These are phyloP conservation scores for Hestina assimilis DNA, from an alignment of 1,140 invertebrate species.

Conservation along the genomic window DNA sequence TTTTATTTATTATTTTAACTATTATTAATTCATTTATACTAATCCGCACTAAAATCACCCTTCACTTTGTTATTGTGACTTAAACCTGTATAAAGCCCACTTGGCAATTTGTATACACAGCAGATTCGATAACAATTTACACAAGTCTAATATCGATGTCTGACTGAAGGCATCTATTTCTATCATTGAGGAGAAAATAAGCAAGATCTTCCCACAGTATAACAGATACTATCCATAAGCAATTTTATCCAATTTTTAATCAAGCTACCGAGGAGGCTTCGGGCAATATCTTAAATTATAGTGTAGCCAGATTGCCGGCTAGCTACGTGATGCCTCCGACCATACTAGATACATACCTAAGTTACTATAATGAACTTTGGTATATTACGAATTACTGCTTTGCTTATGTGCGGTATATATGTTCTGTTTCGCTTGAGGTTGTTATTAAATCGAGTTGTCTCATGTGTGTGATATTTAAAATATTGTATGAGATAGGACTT, in stretches of 20 bases:
- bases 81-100: too few relatives aligned
- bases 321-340: conserved; percentile 43
- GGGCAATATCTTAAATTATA: conserved; percentile 67
- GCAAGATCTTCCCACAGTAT: conserved; percentile 18
- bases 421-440: too few relatives aligned
- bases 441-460: too few relatives aligned
- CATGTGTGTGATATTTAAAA: too few relatives aligned
- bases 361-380: too few relatives aligned
- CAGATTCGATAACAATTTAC: conserved; percentile 4
- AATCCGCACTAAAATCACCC: too few relatives aligned
- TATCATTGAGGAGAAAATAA: conserved; percentile 10
- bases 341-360: neutral
- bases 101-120: too few relatives aligned
- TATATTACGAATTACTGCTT: too few relatives aligned
- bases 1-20: too few relatives aligned
- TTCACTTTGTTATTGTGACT: neutral
- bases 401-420: too few relatives aligned
- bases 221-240: conserved; percentile 35
- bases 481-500: too few relatives aligned
- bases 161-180: neutral
- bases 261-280: conserved; percentile 50
- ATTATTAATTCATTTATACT: too few relatives aligned
- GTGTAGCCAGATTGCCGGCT: conserved; percentile 52
- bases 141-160: neutral
- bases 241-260: conserved; percentile 69